phyloP scores from a whole-genome alignment of 1,140 invertebrate genomes.

The Calephelis virginiensis region DNA sequence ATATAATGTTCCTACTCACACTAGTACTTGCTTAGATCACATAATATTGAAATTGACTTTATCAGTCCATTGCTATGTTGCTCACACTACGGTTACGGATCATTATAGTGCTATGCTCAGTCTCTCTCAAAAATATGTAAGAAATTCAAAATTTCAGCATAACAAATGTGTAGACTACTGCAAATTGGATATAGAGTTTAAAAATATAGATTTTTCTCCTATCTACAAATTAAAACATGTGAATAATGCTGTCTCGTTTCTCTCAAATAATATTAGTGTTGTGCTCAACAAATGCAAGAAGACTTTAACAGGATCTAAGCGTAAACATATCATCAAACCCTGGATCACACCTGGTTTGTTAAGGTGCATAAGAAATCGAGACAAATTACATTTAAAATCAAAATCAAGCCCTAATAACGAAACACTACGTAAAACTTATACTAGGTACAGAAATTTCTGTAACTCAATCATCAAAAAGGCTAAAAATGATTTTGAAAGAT shows the following conservation, averaged over 20 bases:
- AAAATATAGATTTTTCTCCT: not conserved
- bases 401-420: too few relatives aligned
- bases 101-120: not conserved
- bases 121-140: not conserved
- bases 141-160: not conserved
- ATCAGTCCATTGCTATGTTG: not conserved
- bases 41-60: not conserved
- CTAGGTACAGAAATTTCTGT: too few relatives aligned
- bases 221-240: not conserved
- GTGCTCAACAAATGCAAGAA: not conserved
- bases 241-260: not conserved
- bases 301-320: not conserved
- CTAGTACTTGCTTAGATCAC: not conserved
- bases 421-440: too few relatives aligned
- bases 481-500: too few relatives aligned
- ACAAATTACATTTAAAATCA: too few relatives aligned
- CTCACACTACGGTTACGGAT: not conserved
- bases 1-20: not conserved
- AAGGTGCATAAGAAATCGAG: not conserved
- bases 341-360: conserved; percentile 5
- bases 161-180: not conserved
- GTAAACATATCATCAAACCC: not conserved
- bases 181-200: not conserved
- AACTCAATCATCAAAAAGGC: too few relatives aligned
- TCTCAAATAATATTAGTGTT: not conserved